These are phyloP conservation scores for Empis livida DNA, from an alignment of 2,888 invertebrate genomes.

Conservation along the genomic window DNA sequence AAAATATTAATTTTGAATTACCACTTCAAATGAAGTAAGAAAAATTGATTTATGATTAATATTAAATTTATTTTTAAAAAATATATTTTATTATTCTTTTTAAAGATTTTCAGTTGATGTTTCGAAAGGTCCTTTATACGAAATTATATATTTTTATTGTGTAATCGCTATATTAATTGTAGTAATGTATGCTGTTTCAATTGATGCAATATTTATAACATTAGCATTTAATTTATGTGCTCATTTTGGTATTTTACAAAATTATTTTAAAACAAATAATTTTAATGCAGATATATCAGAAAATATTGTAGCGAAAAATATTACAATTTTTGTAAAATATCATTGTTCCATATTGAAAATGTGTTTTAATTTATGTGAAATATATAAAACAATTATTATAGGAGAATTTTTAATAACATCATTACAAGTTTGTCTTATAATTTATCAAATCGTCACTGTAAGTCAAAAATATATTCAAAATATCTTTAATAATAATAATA, in stretches of 20 bases:
- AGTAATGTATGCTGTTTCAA: neutral
- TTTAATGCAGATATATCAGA: neutral
- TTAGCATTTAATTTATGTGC: constrained; percentile 1
- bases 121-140: too few relatives aligned
- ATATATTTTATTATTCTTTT: too few relatives aligned
- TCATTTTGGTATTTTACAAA: constrained; percentile 2
- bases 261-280: neutral
- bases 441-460: neutral
- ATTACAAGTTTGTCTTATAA: constrained; percentile 5
- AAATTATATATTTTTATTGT: too few relatives aligned
- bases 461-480: too few relatives aligned
- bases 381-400: constrained; percentile 3
- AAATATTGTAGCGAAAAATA: too few relatives aligned
- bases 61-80: too few relatives aligned
- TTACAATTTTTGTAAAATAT: constrained; percentile 1
- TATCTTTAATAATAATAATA: too few relatives aligned
- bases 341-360: neutral
- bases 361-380: neutral
- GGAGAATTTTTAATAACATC: constrained; percentile 5
- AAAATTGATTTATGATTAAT: too few relatives aligned
- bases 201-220: constrained; percentile 4
- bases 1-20: too few relatives aligned
- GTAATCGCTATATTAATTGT: too few relatives aligned
- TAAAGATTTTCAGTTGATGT: too few relatives aligned
- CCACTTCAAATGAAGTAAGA: too few relatives aligned